Conservation (phyloP, 2,113 vertebrate genomes). For the Rutilus rutilus region DNA sequence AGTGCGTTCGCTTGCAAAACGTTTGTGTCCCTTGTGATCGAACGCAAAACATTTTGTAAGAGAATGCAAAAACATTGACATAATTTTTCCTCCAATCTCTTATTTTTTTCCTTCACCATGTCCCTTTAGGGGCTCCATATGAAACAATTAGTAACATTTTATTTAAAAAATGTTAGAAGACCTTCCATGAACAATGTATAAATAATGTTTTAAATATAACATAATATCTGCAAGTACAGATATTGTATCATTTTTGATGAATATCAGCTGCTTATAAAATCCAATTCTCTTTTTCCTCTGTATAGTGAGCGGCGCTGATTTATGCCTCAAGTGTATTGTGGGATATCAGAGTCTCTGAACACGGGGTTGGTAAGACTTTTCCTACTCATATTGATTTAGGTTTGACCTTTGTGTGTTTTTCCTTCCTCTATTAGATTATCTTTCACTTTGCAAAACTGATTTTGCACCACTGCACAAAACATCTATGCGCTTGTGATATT, state of each 20-base stretch:
- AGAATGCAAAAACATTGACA: too few relatives aligned
- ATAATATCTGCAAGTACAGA: background rate
- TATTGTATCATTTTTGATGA: background rate
- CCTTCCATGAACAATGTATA: too few relatives aligned
- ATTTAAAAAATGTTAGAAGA: too few relatives aligned
- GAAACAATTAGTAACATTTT: too few relatives aligned
- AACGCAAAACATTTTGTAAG: too few relatives aligned
- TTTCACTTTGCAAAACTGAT: slow-evolving; percentile 28
- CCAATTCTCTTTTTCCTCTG: background rate
- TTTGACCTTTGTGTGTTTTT: slow-evolving; percentile 41
- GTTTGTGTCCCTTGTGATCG: too few relatives aligned
- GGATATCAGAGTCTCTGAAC: slow-evolving; percentile 25
- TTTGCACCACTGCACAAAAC: slow-evolving; percentile 9
- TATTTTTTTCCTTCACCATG: too few relatives aligned
- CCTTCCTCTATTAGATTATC: slow-evolving; percentile 44
- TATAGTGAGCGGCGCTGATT: slow-evolving; percentile 26
- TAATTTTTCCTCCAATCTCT: too few relatives aligned
- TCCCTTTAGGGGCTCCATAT: too few relatives aligned
- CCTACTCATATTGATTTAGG: slow-evolving; percentile 25
- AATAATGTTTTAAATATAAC: too few relatives aligned
- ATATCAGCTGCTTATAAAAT: background rate
- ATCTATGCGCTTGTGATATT: background rate
- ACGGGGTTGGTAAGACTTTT: background rate
- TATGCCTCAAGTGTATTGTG: slow-evolving; percentile 19
- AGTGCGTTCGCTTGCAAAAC: too few relatives aligned